phyloP scores from a whole-genome alignment of 2,113 vertebrate species.

The Pangasianodon gigas region DNA sequence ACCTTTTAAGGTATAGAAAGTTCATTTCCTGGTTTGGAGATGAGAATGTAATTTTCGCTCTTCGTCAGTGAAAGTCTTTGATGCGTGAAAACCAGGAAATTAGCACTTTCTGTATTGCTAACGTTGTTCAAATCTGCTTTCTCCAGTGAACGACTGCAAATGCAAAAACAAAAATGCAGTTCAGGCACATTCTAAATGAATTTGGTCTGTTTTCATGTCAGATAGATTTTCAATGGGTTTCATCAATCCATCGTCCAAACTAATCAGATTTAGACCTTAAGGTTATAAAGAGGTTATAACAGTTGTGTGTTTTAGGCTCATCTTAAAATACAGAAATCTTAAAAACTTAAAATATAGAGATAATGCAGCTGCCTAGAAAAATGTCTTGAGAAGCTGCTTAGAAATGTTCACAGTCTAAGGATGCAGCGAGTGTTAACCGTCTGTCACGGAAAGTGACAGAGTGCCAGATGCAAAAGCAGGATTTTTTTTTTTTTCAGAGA shows the following conservation, averaged over 20 bases:
- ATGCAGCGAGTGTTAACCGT: background rate
- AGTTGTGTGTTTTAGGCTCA: background rate
- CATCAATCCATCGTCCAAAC: background rate
- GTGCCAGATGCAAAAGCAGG: slow-evolving; percentile 3
- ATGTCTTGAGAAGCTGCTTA: background rate
- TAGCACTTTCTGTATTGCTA: background rate
- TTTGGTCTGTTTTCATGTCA: background rate
- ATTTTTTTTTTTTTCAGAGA: slow-evolving; percentile 18
- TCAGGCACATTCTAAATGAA: background rate
- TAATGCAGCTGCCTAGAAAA: background rate
- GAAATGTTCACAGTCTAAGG: background rate
- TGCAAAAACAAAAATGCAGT: background rate
- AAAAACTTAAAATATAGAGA: too few relatives aligned
- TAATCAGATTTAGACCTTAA: background rate
- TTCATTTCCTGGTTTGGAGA: slow-evolving; percentile 32
- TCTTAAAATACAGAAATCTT: background rate
- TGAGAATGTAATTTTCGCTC: background rate
- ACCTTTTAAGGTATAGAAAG: slow-evolving; percentile 10
- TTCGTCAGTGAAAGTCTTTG: background rate
- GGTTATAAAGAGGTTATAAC: background rate
- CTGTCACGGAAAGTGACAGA: slow-evolving; percentile 45
- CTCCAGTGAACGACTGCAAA: background rate
- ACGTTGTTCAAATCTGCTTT: background rate
- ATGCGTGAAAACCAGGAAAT: background rate
- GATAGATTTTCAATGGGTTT: background rate